Conservation (phyloP, 2,797 vertebrate genomes). For the Antennarius maculatus region DNA sequence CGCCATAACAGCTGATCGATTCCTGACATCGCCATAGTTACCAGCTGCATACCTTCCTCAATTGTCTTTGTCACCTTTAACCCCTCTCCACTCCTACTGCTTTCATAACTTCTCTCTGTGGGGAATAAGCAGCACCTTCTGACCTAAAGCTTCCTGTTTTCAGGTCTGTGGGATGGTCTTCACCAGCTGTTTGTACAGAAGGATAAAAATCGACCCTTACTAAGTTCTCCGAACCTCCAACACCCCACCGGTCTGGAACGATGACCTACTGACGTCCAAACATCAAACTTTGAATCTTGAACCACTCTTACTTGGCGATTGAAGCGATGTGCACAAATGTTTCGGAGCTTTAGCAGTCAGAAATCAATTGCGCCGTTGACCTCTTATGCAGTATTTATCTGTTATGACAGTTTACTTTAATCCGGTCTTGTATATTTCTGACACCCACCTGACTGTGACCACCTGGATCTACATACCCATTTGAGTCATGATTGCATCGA, state of each 20-base stretch:
- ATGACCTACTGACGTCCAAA: conserved; percentile 24
- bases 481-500: conserved; percentile 5
- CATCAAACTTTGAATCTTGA: conserved; percentile 21
- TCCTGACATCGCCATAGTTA: conserved; percentile 61
- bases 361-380: conserved; percentile 5
- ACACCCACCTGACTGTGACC: neutral
- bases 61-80: conserved; percentile 42
- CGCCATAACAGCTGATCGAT: conserved; percentile 49
- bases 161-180: conserved; percentile 88
- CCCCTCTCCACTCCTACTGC: conserved; percentile 26
- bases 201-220: conserved; percentile 83
- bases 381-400: too few relatives aligned
- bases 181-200: conserved; percentile 84
- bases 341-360: conserved; percentile 2
- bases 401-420: neutral
- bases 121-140: conserved; percentile 36
- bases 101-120: conserved; percentile 38
- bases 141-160: conserved; percentile 68
- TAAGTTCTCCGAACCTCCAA: conserved; percentile 49
- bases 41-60: conserved; percentile 38
- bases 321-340: neutral
- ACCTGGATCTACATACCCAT: neutral
- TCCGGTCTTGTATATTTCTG: neutral
- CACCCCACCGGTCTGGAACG: conserved; percentile 21
- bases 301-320: conserved; percentile 21